A percentile compares a stretch with the other conserved stretches of the same genome.
phyloP scores from a whole-genome alignment of 2,113 vertebrate species.

The Strix aluco region DNA sequence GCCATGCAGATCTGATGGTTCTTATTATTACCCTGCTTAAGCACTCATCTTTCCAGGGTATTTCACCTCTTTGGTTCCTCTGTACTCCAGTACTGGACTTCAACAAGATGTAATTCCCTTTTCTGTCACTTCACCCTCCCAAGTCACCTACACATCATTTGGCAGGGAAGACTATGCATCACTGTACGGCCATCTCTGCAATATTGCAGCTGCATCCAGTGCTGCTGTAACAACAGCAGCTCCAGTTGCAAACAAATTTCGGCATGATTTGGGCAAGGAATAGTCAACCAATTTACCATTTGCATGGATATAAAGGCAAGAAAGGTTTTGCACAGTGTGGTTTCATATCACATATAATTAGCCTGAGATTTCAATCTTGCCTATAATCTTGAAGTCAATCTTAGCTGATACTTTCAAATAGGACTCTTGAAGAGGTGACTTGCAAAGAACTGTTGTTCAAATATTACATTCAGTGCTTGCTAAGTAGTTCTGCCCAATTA shows the following conservation, averaged over 20 bases:
- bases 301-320: neutral
- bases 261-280: neutral
- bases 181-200: neutral
- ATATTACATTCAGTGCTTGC: neutral
- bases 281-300: neutral
- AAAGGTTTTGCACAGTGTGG: neutral
- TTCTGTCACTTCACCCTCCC: neutral
- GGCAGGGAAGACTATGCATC: neutral
- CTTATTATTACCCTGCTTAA: neutral
- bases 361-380: neutral
- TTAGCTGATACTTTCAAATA: neutral
- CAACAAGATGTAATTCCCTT: neutral
- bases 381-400: neutral
- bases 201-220: neutral
- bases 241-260: neutral
- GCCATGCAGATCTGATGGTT: neutral
- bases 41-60: neutral
- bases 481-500: neutral
- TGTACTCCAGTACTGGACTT: neutral
- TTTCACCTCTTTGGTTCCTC: neutral
- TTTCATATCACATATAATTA: neutral
- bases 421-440: neutral
- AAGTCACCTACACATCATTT: neutral
- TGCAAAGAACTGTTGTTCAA: neutral
- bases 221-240: neutral